Evolutionary conservation across 64 coral and sea anemone genomes (phyloP), one percentile per base, ranked within the genome.

Genomic region (Montipora capricornis): DNA sequence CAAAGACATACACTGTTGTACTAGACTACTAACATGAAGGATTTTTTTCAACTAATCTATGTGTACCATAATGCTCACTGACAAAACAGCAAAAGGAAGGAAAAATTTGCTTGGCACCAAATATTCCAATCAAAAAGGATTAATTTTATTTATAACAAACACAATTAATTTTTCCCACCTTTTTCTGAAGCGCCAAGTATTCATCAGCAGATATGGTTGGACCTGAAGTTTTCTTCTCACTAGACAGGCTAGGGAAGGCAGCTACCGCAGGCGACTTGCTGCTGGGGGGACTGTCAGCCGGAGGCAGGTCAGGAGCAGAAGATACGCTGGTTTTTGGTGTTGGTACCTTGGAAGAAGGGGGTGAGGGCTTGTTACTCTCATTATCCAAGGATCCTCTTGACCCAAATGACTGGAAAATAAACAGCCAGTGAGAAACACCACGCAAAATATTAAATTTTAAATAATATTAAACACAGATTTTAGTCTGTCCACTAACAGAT

Each of bases 381-480:
- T 79, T 95, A 24, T 97, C 95, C 47, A 97, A 80, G 16, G 95
- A 97, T 47, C 95, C 93, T 92, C 92, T 94, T 52, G 95, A 97
- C 14, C 95, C 95, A 97, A 95, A 97, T 51, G 92, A 94, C 92
- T 94, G 24, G 26, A 84, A 50, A 88, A 24, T 68, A 20, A 1
- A 90, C 22, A 22, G 22, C 22, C 22, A 22, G 22, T 22, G 22
- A 22, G 22, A 22, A 22, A 22, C 22, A 22, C 22, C 22, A 22
- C 22, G 22, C 22, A 22, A 22, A 22, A 22, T 22, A 22, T 22
- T 22, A 22, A 22, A 22, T n/a, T 47, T 8, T 2, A 37, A 60
- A 15, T 4, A 14, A 84, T 6, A 7, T 7, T 55, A 7, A 10
- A 55, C 10, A 1, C 5, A 55, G 52, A 55, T 26, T 26, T 26